phyloP scores from a whole-genome alignment of 2,797 vertebrate species.

The Knipowitschia caucasica region DNA sequence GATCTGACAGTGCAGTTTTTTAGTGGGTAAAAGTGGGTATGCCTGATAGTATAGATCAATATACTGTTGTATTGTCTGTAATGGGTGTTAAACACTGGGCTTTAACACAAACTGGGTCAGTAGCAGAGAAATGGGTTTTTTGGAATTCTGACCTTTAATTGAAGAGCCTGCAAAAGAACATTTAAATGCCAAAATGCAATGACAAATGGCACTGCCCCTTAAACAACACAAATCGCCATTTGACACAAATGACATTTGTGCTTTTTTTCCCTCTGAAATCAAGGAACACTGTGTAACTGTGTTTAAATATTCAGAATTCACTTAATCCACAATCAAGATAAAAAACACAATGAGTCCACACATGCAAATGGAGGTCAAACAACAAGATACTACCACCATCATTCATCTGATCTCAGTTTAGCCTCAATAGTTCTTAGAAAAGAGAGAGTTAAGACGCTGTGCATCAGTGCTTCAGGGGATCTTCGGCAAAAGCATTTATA shows the following conservation, averaged over 20 bases:
- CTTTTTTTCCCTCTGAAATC: constrained; percentile 3
- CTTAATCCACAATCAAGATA: neutral
- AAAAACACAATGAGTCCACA: neutral
- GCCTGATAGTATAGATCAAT: no score
- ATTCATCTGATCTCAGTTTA: no score
- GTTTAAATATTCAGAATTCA: neutral
- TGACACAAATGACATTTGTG: constrained; percentile 15
- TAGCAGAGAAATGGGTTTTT: neutral
- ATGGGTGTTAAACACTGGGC: neutral
- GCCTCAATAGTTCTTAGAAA: no score
- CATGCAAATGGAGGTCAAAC: neutral
- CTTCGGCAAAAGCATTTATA: no score
- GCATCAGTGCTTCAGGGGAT: no score
- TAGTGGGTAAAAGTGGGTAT: no score
- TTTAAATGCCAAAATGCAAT: constrained; percentile 18
- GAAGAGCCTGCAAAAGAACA: constrained; percentile 7
- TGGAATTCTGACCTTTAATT: constrained; percentile 16
- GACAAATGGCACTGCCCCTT: constrained; percentile 5
- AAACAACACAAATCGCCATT: constrained; percentile 4
- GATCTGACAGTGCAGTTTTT: no score
- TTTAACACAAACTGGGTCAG: neutral
- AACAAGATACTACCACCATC: neutral
- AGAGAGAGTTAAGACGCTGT: no score
- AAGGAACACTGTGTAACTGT: neutral
- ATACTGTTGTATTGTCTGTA: neutral